Evolutionary conservation across 2,113 vertebrate genomes (phyloP), one percentile per base, ranked within the genome.

Genomic region (Paratilapia polleni): DNA sequence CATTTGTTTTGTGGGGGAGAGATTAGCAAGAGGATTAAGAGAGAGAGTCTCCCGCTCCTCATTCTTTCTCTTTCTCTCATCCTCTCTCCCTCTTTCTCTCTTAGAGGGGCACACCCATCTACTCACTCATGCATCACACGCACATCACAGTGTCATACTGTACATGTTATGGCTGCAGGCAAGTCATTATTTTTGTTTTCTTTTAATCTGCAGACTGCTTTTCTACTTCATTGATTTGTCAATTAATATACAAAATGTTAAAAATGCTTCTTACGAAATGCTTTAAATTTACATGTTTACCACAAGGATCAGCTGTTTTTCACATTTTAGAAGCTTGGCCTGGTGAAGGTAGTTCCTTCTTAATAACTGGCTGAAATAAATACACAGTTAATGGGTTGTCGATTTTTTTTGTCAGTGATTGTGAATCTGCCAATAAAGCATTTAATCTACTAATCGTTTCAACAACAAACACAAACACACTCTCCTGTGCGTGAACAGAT

Each of bases 21-120:
- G 94, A 95, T 95, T 95, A 95, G 91, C 91, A 89, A 87, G 22
- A 91, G 93, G 94, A 95, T 95, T 95, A 94, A 93, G 85, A 88
- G 88, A 89, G 89, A 59, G 91, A 92, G 88, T 94, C 90, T 90
- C 91, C 84, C 49, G 43, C 92, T 93, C 86, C 81, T 90, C 89
- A 83, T 92, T 88, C 90, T 91, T 87, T 80, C 82, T 77, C 12
- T 87, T 52, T 82, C 66, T 52, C 34, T 13, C 61, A 62, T 78
- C 58, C 79, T 60, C 60, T 68, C 78, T 60, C 75, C 59, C 57
- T 62, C 58, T 52, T 49, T 85, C 80, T 74, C 83, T 85, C 82
- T 88, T 64, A 20, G 61, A 78, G 36, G 56, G 34, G 54, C 63
- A 68, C 74, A 76, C 56, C 24, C 70, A 49, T 85, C 75, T 78